phyloP scores from a whole-genome alignment of 2,888 invertebrate species.

The Drosophila imparisetae region DNA sequence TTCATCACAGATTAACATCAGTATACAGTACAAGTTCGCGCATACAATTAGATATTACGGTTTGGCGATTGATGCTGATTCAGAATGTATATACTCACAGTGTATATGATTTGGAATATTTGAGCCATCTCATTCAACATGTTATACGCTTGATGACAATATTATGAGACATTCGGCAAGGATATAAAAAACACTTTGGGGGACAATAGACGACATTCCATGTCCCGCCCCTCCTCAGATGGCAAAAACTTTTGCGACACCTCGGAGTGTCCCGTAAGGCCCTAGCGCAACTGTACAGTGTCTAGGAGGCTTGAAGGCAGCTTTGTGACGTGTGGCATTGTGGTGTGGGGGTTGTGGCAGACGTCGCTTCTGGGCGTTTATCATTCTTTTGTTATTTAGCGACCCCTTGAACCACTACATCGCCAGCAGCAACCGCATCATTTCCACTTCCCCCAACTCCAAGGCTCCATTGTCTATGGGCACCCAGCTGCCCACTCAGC shows the following conservation, averaged over 20 bases:
- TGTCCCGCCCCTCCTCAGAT: not conserved
- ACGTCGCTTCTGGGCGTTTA: slow-evolving; percentile 51
- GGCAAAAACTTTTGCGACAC: slow-evolving; percentile 64
- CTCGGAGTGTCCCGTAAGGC: slow-evolving; percentile 38
- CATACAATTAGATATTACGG: not conserved
- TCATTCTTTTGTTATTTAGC: slow-evolving; percentile 76
- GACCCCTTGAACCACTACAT: slow-evolving; percentile 42
- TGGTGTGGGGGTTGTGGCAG: slow-evolving; percentile 7
- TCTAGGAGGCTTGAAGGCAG: slow-evolving; percentile 11
- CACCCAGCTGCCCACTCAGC: slow-evolving; percentile 5
- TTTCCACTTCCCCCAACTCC: slow-evolving; percentile 39
- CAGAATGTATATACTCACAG: not conserved
- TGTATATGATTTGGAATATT: not conserved
- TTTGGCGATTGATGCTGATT: not conserved
- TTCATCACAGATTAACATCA: not conserved
- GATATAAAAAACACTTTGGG: slow-evolving; percentile 73
- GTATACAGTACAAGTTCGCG: not conserved
- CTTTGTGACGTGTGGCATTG: not conserved
- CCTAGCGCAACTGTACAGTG: not conserved
- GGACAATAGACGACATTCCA: slow-evolving; percentile 71
- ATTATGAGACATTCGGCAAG: not conserved
- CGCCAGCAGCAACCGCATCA: slow-evolving; percentile 38
- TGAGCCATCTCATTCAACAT: not conserved
- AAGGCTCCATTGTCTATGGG: slow-evolving; percentile 8
- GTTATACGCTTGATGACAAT: not conserved